Base-by-base conservation (phyloP, 2,888 invertebrate genomes). In the Eupelmus urozonus region DNA sequence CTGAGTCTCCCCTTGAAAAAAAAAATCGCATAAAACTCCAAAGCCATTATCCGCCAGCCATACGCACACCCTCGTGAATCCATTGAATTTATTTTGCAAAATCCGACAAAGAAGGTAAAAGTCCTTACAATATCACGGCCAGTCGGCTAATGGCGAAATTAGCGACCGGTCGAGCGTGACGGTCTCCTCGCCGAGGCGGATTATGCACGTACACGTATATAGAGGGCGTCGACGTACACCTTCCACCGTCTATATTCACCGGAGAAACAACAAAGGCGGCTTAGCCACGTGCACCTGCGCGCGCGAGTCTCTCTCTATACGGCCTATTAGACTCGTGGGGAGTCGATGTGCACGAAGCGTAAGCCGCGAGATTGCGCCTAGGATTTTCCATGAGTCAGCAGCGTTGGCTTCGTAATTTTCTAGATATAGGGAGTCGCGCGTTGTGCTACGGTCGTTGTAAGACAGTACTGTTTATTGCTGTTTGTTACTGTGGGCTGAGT, bases 111-210 rank as follows among this genome's bases (percentile, higher is more conserved):
- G 78, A 66, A 70, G 63, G 71, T 74, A 60, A 70, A 66, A 67
- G 69, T 80, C 53, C n/a, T 59, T 18, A 27, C 27, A 25, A 23
- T 27, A 69, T 72, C 63, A 51, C 59, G 45, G 73, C 40, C 45
- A 76, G 62, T 74, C 77, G 60, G 66, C 60, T 78, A 80, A 78
- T 76, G 67, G 67, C 42, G 59, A 80, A 78, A 80, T 80, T 76
- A 78, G 75, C 69, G 62, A 34, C 4, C 80, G 51, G 42, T 59
- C 76, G n/a, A 78, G 75, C 80, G 71, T 75, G 59, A 79, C 62
- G 53, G 40, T 18, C 25, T 9, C 16, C 11, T 7, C 11, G 16
- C 53, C 16, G 7, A 16, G 25, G 45, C 4, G 16, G 45, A 40
- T 29, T 51, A 51, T 29, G 45, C 18, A 5, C 16, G 27, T 51